phyloP scores from a whole-genome alignment of 2,797 vertebrate species.

The Lacerta bilineata region DNA sequence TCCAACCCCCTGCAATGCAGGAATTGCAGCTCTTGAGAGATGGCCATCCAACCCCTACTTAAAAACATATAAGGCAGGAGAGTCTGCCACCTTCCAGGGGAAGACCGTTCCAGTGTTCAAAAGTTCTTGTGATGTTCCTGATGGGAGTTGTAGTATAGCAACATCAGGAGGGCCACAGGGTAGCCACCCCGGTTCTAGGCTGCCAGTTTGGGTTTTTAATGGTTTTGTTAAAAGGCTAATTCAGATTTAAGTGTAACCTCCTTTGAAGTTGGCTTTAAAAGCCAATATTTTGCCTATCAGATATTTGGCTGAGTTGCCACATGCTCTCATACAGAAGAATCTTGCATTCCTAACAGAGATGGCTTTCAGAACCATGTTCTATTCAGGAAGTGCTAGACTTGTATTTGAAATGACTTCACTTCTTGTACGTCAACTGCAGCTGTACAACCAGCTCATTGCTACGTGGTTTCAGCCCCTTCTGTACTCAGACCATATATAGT shows the following conservation, averaged over 20 bases:
- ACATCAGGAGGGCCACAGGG: no score
- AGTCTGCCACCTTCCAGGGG: no score
- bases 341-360: accelerated
- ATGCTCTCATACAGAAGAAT: neutral
- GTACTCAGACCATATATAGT: accelerated
- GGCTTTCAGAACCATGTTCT: neutral
- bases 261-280: neutral
- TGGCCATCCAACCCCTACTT: no score
- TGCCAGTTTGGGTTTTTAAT: neutral
- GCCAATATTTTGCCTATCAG: neutral
- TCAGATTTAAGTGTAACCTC: neutral
- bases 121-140: no score
- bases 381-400: accelerated
- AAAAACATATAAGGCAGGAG: no score
- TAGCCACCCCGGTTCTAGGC: neutral
- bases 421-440: accelerated
- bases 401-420: accelerated
- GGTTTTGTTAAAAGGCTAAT: neutral
- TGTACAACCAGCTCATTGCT: no score
- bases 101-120: no score
- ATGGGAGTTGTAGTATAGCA: no score
- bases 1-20: no score
- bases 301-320: neutral
- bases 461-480: accelerated
- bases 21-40: no score